Percentiles rank a stretch among this genome's conserved stretches.
These are phyloP conservation scores for Eristalinus sepulchralis DNA, from an alignment of 2,888 invertebrate species.

Conservation along the genomic window DNA sequence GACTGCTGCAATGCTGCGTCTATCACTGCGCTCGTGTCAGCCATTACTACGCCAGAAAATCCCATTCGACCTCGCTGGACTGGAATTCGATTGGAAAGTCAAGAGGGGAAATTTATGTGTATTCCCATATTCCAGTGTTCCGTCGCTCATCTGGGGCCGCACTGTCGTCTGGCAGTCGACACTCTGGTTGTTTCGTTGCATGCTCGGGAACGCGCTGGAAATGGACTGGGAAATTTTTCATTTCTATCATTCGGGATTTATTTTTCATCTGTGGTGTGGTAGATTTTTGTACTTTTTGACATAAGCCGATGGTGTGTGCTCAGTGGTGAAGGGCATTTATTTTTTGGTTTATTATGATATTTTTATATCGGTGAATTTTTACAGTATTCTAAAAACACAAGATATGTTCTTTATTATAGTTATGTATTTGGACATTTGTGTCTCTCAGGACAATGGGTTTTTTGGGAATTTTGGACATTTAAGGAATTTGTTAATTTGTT, in stretches of 20 bases:
- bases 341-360: not conserved
- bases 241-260: not conserved
- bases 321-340: slow-evolving; percentile 3
- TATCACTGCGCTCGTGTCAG: slow-evolving; percentile 60
- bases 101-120: slow-evolving; percentile 19
- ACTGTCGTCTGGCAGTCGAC: too few species aligned
- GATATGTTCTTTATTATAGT: too few species aligned
- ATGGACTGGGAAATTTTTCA: slow-evolving; percentile 48
- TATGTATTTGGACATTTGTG: too few species aligned
- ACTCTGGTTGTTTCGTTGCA: not conserved
- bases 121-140: slow-evolving; percentile 1
- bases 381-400: too few species aligned
- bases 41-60: slow-evolving; percentile 68
- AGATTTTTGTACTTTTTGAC: slow-evolving; percentile 29
- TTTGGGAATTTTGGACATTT: too few species aligned
- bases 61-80: slow-evolving; percentile 68
- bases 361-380: too few species aligned
- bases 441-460: too few species aligned
- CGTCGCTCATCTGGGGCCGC: not conserved
- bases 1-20: slow-evolving; percentile 47
- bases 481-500: too few species aligned
- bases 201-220: slow-evolving; percentile 32
- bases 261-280: slow-evolving; percentile 9
- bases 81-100: slow-evolving; percentile 55
- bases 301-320: not conserved